A percentile compares a stretch with the other conserved stretches of the same genome.
Conservation (phyloP, 2,113 vertebrate genomes). For the Ornithorhynchus anatinus region DNA sequence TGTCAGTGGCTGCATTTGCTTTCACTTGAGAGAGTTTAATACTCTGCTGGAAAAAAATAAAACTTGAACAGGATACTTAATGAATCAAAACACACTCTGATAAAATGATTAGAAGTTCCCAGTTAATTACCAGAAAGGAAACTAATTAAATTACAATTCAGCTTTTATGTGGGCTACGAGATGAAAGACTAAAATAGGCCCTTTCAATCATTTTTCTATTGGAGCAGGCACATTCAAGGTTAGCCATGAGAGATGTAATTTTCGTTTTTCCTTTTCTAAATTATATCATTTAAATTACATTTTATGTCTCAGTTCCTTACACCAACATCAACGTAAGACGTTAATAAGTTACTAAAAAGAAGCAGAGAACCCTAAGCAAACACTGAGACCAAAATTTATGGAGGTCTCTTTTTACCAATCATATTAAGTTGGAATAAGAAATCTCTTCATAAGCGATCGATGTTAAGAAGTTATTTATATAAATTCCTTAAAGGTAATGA, state of each 20-base stretch:
- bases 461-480: too few relatives aligned
- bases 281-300: conserved; percentile 23
- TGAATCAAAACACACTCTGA: conserved; percentile 58
- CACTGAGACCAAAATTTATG: rapidly evolving
- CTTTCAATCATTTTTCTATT: conserved; percentile 61
- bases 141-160: conserved; percentile 66
- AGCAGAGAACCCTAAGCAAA: rapidly evolving
- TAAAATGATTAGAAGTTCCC: conserved; percentile 58
- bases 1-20: rapidly evolving
- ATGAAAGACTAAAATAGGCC: conserved; percentile 26
- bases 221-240: conserved; percentile 40
- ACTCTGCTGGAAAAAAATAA: conserved; percentile 1
- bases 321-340: not conserved
- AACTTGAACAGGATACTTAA: conserved; percentile 52
- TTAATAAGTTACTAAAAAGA: not conserved
- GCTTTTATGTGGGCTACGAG: conserved; percentile 35
- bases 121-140: conserved; percentile 66
- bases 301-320: conserved; percentile 34
- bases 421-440: conserved; percentile 8
- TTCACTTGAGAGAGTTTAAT: conserved; percentile 26
- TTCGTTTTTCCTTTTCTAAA: conserved; percentile 39
- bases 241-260: conserved; percentile 47
- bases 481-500: rapidly evolving
- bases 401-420: not conserved
- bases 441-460: not conserved